Evolutionary conservation across 2,888 invertebrate genomes (phyloP), one percentile per base, ranked within the genome.

Genomic region (Sepiola atlantica): DNA sequence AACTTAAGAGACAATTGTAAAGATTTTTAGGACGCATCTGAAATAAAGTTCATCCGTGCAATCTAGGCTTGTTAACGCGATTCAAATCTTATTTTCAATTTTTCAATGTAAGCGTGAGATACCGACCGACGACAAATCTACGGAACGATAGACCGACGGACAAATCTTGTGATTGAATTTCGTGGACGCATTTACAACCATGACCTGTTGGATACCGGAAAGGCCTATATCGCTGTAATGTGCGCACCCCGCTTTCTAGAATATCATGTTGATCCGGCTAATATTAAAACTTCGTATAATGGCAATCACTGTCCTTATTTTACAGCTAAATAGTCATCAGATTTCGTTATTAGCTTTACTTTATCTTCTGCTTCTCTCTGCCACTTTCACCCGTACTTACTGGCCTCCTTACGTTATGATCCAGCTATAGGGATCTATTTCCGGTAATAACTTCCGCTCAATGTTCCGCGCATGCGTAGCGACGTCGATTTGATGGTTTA

Each of bases 391-490:
- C 16, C 77, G n/a, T 45, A 2, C 45, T 8, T 45, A n/a, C 32
- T 77, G 77, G 77, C n/a, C n/a, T 77, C 32, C 77, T n/a, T 32
- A 16, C 77, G 32, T 77, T 77, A 77, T 77, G 77, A 77, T 77
- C 77, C 77, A 77, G 77, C 77, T n/a, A 77, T n/a, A n/a, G 77
- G 77, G 77, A 77, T 77, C 77, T 77, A 77, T 77, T 77, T 77
- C 77, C 77, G 77, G 77, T 77, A n/a, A 32, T 77, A 77, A 77
- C 77, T 77, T 77, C 77, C 77, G 77, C 77, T 77, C 77, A 16
- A 16, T 77, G 32, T 77, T 77, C 77, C n/a, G 77, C 77, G 77
- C 77, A 32, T 32, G 77, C 32, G 77, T n/a, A 16, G 77, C 10
- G 77, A 77, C 77, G n/a, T 77, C 77, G 77, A 77, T 77, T 77